Conservation (phyloP, 2,113 vertebrate genomes). For the Callocephalon fimbriatum region DNA sequence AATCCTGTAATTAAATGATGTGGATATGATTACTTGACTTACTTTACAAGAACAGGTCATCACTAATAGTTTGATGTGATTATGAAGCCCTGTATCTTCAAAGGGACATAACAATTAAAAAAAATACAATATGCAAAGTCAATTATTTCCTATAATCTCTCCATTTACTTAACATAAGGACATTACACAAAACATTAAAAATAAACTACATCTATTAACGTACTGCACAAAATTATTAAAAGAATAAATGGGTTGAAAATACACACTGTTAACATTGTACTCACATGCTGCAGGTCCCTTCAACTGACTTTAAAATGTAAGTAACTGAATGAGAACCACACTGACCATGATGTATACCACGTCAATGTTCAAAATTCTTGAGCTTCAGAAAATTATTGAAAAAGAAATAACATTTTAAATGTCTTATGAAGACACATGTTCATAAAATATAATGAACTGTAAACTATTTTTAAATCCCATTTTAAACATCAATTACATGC, state of each 20-base stretch:
- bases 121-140: slow-evolving; percentile 15
- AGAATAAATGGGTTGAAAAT: slow-evolving; percentile 35
- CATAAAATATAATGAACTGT: neutral
- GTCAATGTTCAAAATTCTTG: slow-evolving; percentile 52
- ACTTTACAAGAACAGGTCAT: slow-evolving; percentile 51
- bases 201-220: slow-evolving; percentile 54
- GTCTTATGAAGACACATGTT: slow-evolving; percentile 21
- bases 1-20: slow-evolving; percentile 57
- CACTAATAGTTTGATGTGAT: slow-evolving; percentile 56
- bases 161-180: slow-evolving; percentile 36
- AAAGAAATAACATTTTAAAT: slow-evolving; percentile 55
- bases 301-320: slow-evolving; percentile 21
- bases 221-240: slow-evolving; percentile 54
- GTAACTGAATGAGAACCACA: slow-evolving; percentile 41
- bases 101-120: slow-evolving; percentile 51
- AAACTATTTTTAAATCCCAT: slow-evolving; percentile 29
- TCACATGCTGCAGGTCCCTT: slow-evolving; percentile 26
- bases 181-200: slow-evolving; percentile 48
- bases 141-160: slow-evolving; percentile 65
- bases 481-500: slow-evolving; percentile 27
- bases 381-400: slow-evolving; percentile 66
- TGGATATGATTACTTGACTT: slow-evolving; percentile 61
- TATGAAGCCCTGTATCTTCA: slow-evolving; percentile 52
- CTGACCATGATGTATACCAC: neutral
- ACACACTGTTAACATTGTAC: slow-evolving; percentile 5